Conservation (phyloP, 35 echinoderm and acorn worm species). For the Ophiothrix spiculata region DNA sequence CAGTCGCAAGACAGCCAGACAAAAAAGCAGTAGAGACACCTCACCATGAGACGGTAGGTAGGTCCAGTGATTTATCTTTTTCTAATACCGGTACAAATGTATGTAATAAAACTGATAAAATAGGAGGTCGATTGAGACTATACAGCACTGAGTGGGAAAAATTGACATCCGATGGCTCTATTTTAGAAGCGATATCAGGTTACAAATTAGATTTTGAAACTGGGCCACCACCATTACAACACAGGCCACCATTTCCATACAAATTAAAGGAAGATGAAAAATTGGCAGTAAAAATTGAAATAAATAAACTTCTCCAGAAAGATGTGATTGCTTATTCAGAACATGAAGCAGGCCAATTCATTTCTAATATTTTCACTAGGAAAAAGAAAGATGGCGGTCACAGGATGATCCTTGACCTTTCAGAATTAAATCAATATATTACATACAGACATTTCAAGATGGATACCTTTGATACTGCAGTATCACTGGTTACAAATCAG, state of each 20-base stretch:
- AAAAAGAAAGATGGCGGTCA: slow-evolving; percentile 57
- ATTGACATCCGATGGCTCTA: slow-evolving; percentile 55
- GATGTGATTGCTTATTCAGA: slow-evolving; percentile 45
- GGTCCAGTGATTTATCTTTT: neutral
- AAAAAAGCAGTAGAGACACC: neutral
- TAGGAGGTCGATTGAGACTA: slow-evolving; percentile 56
- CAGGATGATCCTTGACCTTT: slow-evolving; percentile 69
- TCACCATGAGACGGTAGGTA: neutral
- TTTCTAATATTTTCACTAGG: slow-evolving; percentile 76
- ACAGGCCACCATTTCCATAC: slow-evolving; percentile 32
- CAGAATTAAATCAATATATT: slow-evolving; percentile 61
- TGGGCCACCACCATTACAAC: slow-evolving; percentile 15
- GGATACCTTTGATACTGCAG: slow-evolving; percentile 62
- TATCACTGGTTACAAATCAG: too few species aligned
- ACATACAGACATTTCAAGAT: slow-evolving; percentile 69
- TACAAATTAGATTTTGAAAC: slow-evolving; percentile 55
- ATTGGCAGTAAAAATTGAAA: slow-evolving; percentile 45
- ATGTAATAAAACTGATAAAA: too few species aligned
- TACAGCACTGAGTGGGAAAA: slow-evolving; percentile 41
- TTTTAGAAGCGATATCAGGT: slow-evolving; percentile 53
- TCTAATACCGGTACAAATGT: neutral
- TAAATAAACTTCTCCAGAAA: slow-evolving; percentile 31
- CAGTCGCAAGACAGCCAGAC: neutral
- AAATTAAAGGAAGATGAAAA: slow-evolving; percentile 37
- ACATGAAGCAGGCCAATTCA: slow-evolving; percentile 30